Conservation (phyloP, 1,140 invertebrate species). For the Lordiphosa clarofinis region DNA sequence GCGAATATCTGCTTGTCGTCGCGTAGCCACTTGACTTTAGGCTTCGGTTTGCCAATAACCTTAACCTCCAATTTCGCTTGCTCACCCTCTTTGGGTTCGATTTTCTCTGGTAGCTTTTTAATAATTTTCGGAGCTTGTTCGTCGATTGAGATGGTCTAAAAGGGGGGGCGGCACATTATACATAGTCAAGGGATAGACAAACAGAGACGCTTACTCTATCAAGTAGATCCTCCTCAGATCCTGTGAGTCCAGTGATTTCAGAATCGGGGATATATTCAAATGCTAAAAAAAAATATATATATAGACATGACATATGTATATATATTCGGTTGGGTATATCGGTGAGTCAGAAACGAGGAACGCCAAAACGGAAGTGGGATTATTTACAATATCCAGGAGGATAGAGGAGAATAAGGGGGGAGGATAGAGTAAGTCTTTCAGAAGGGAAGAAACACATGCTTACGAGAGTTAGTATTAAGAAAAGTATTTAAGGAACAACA, state of each 20-base stretch:
- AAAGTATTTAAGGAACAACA: conserved; percentile 18
- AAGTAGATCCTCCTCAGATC: conserved; percentile 89
- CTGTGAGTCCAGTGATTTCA: conserved; percentile 86
- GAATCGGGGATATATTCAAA: conserved; percentile 96
- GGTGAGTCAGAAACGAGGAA: conserved; percentile 18
- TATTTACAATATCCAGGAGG: conserved; percentile 47
- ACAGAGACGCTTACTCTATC: conserved; percentile 84
- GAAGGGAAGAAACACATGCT: conserved; percentile 45
- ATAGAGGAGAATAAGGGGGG: conserved; percentile 1
- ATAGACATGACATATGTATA: conserved; percentile 7
- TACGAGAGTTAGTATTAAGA: conserved; percentile 47
- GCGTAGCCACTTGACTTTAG: conserved; percentile 89
- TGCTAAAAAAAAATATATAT: conserved; percentile 84
- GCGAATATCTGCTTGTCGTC: conserved; percentile 87
- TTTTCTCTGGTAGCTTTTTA: conserved; percentile 86
- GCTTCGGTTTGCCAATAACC: conserved; percentile 89
- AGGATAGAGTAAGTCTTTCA: conserved; percentile 16
- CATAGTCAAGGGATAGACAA: background rate
- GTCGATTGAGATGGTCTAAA: conserved; percentile 82
- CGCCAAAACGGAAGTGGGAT: conserved; percentile 18
- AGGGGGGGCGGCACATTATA: conserved; percentile 16
- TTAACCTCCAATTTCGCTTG: conserved; percentile 90
- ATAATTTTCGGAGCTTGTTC: conserved; percentile 87
- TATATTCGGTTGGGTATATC: conserved; percentile 52
- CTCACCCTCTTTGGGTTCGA: conserved; percentile 87